Evolutionary conservation across 1,140 invertebrate genomes (phyloP), one percentile per base, ranked within the genome.

Genomic region (Cyclargus thomasi): DNA sequence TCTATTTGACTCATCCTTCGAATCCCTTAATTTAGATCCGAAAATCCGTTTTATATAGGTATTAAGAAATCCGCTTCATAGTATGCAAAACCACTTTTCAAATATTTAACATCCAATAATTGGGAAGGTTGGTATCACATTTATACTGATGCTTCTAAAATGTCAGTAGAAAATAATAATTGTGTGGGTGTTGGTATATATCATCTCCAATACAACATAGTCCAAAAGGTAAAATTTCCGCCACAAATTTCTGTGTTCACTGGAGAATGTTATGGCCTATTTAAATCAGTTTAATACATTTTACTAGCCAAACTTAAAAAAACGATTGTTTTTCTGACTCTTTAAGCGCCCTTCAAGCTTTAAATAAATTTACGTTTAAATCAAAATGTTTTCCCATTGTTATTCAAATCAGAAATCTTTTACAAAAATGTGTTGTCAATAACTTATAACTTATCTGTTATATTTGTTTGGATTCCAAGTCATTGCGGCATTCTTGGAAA

Each of bases 281-380:
- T n/a, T n/a, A n/a, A n/a, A n/a, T n/a, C n/a, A n/a, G n/a, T 73
- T 16, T 64, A 73, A 64, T 73, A 70, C 35, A 59, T 69, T 35
- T 53, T 29, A 67, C 4, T n/a, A 69, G 0, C n/a, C 67, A 16
- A 71, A 63, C 17, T 62, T 74, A 64, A 63, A 20, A 67, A 65
- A 64, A 16, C 55, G 5, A 23, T 70, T 29, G 67, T 57, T 67
- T 74, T 21, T 65, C 73, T 1, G 70, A 74, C 63, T 69, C 63
- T 53, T 53, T 69, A 11, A 65, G 68, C 59, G 36, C 68, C 0
- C 22, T 69, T 18, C 68, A 69, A 23, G 16, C 23, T 53, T 39
- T 69, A 29, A 47, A 55, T 2, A 69, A 65, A 53, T 65, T 62
- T 65, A 63, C 68, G 6, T 23, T 64, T 17, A 69, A 65, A 53